These are phyloP conservation scores for Mus caroli DNA, from an alignment of 2,797 vertebrate species.

Conservation along the genomic window DNA sequence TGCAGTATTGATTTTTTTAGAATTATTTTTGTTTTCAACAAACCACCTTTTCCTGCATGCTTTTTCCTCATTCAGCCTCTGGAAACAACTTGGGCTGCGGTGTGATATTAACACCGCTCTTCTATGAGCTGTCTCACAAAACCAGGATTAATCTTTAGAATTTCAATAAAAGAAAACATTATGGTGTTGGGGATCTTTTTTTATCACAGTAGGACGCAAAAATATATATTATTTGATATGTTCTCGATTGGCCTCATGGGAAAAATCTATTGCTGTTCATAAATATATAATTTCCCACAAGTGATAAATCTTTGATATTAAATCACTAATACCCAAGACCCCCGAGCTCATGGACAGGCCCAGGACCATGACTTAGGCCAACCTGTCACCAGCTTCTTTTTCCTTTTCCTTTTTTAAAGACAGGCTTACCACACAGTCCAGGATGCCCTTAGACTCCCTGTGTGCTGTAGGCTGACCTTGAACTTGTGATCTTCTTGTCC, in stretches of 20 bases:
- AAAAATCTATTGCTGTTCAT: constrained; percentile 31
- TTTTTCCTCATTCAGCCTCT: constrained; percentile 49
- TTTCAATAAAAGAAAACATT: constrained; percentile 61
- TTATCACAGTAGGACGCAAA: not conserved
- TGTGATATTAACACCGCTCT: constrained; percentile 24
- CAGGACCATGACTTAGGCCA: not conserved
- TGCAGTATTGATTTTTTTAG: constrained; percentile 64
- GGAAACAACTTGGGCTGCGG: constrained; percentile 53
- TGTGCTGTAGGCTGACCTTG: not conserved
- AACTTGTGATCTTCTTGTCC: not conserved
- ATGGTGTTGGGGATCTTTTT: not conserved
- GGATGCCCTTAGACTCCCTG: not conserved
- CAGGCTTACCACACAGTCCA: not conserved
- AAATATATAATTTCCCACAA: constrained; percentile 35
- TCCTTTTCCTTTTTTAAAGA: not conserved
- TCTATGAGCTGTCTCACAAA: constrained; percentile 28
- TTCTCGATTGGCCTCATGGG: constrained; percentile 2
- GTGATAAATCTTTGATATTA: constrained; percentile 20
- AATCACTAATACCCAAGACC: not conserved
- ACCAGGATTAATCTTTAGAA: constrained; percentile 29
- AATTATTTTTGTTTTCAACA: constrained; percentile 70
- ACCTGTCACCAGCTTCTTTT: not conserved
- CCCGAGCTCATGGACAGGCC: not conserved
- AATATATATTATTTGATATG: constrained; percentile 38
- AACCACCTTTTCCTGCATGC: constrained; percentile 56